Percentiles rank a stretch among this genome's conserved stretches.
Conservation (phyloP, 2,113 vertebrate species). For the Sakesphorus luctuosus region DNA sequence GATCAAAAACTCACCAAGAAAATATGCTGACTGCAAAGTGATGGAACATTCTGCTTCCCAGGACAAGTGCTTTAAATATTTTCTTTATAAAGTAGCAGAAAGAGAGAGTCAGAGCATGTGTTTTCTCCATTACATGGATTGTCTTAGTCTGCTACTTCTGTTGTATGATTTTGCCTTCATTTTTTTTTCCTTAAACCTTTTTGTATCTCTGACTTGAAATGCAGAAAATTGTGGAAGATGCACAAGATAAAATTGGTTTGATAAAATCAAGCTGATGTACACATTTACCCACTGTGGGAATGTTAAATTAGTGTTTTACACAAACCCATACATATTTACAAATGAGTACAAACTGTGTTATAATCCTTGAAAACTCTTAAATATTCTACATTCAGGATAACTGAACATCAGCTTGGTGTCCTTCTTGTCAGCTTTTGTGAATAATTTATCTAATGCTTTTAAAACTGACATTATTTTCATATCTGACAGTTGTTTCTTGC, state of each 20-base stretch:
- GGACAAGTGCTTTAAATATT: conserved; percentile 18
- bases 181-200: conserved; percentile 7
- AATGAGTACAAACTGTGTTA: conserved; percentile 66
- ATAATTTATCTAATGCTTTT: conserved; percentile 68
- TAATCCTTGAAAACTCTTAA: conserved; percentile 65
- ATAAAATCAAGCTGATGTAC: conserved; percentile 59
- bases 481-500: conserved; percentile 58
- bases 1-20: conserved; percentile 9
- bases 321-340: conserved; percentile 58
- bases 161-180: not conserved
- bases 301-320: conserved; percentile 72
- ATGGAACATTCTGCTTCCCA: not conserved
- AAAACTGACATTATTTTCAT: conserved; percentile 63
- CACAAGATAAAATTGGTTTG: conserved; percentile 51
- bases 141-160: not conserved
- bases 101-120: not conserved
- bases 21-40: not conserved
- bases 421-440: conserved; percentile 67
- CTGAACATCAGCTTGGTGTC: conserved; percentile 35
- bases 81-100: not conserved
- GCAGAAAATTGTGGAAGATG: conserved; percentile 26
- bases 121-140: not conserved
- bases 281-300: conserved; percentile 43
- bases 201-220: conserved; percentile 21
- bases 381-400: conserved; percentile 51